Evolutionary conservation across 2,113 vertebrate species (phyloP).

Genomic region (Saiga tatarica): DNA sequence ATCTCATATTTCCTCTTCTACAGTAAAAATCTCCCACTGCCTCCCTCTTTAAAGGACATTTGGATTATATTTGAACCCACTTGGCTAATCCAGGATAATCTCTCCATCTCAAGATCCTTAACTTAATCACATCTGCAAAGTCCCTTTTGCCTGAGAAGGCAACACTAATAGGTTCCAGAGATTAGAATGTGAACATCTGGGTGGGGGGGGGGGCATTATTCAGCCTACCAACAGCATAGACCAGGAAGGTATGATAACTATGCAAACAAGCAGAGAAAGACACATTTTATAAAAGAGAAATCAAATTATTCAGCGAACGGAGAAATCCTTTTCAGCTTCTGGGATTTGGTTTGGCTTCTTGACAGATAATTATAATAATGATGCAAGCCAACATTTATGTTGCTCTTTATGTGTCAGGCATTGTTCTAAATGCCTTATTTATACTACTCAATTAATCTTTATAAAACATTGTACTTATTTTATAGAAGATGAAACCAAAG

Average conservation of each 20-base stretch:
- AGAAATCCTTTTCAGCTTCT: background rate
- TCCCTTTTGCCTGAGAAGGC: background rate
- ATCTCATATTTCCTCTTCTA: background rate
- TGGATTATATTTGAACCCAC: background rate
- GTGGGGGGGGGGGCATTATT: background rate
- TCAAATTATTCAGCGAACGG: background rate
- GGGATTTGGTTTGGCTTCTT: constrained; percentile 5
- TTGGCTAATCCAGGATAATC: background rate
- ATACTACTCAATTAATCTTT: background rate
- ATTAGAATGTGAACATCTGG: background rate
- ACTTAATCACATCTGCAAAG: background rate
- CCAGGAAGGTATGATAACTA: background rate
- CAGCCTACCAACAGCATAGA: background rate
- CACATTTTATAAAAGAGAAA: background rate
- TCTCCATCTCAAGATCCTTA: background rate
- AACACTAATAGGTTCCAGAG: background rate
- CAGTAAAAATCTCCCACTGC: background rate
- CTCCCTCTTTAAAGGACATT: background rate
- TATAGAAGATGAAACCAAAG: background rate
- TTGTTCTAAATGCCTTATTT: background rate
- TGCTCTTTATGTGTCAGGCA: background rate
- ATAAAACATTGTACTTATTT: background rate
- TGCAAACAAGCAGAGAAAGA: background rate
- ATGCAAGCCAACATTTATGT: background rate
- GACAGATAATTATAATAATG: background rate